Evolutionary conservation across 2,113 vertebrate species (phyloP), one percentile per base, ranked within the genome.

Genomic region (Prionailurus viverrinus): DNA sequence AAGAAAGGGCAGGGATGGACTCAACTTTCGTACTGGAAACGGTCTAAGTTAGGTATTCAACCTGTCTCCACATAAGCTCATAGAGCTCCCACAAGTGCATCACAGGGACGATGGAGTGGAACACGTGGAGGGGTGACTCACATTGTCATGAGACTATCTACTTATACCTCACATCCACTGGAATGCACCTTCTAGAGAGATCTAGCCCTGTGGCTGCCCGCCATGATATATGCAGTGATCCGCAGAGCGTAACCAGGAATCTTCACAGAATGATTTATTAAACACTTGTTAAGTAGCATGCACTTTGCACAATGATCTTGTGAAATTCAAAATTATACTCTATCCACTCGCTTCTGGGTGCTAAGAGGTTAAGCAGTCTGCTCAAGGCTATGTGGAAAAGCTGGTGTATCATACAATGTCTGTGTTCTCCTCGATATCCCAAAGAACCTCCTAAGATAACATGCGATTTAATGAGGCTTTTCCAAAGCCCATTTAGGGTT

Each of bases 11-110:
- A 23, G 29, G 8, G 15, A 12, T 0, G 27, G 66, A 9, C 66
- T 78, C 61, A 4, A 41, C 23, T 63, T 9, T 29, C 29, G 76
- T 41, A 1, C 21, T 18, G n/a, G 31, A 53, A n/a, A 53, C 45
- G 7, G 13, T 76, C 45, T 29, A 14, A 36, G 18, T 48, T 14
- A 23, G 66, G 3, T 15, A 0, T 53, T 74, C 86, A 29, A 0
- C 19, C 45, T 18, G 61, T 8, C 10, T 15, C 4, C 29, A 27
- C 0, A 0, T 31, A 31, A 25, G 1, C 27, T 27, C 16, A 7
- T 11, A 3, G 36, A 69, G n/a, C n/a, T 4, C 12, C 31, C 55
- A 19, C 84, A 33, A 66, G 66, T 2, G 55, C 27, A 14, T 36
- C 58, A 12, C 65, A 53, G n/a, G 8, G 85, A 41, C 11, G 51